Evolutionary conservation across 2,888 invertebrate species (phyloP).

Genomic region (Alcis repandata): DNA sequence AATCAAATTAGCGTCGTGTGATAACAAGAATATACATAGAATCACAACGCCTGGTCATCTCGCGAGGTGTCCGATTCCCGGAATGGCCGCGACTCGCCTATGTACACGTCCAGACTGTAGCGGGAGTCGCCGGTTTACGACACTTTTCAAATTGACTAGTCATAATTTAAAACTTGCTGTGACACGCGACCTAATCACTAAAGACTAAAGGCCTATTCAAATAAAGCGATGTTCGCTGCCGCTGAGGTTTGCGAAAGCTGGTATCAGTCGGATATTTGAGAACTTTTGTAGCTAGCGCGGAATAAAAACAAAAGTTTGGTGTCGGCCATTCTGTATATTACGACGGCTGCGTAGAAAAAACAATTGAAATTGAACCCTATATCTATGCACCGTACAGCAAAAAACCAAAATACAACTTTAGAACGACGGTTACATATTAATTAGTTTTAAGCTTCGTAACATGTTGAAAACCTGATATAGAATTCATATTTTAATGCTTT

Average conservation of each 20-base stretch:
- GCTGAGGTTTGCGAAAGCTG: background rate
- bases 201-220: conserved; percentile 7
- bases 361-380: no score
- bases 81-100: conserved; percentile 33
- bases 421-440: no score
- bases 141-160: conserved; percentile 63
- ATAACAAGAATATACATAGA: conserved; percentile 44
- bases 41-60: conserved; percentile 40
- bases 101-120: conserved; percentile 45
- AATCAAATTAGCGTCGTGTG: conserved; percentile 36
- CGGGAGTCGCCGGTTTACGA: conserved; percentile 48
- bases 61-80: conserved; percentile 14
- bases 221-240: background rate
- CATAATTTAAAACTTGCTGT: conserved; percentile 45
- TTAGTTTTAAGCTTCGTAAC: no score
- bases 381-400: no score
- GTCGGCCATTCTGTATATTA: no score
- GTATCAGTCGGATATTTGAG: background rate
- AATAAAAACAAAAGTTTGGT: no score
- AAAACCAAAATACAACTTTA: no score
- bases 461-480: no score
- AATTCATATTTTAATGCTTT: no score
- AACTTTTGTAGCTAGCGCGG: no score
- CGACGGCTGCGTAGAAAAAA: no score
- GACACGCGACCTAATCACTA: conserved; percentile 32